A percentile compares a stretch with the other conserved stretches of the same genome.
Evolutionary conservation across 2,888 invertebrate genomes (phyloP).

Genomic region (Labia minor): DNA sequence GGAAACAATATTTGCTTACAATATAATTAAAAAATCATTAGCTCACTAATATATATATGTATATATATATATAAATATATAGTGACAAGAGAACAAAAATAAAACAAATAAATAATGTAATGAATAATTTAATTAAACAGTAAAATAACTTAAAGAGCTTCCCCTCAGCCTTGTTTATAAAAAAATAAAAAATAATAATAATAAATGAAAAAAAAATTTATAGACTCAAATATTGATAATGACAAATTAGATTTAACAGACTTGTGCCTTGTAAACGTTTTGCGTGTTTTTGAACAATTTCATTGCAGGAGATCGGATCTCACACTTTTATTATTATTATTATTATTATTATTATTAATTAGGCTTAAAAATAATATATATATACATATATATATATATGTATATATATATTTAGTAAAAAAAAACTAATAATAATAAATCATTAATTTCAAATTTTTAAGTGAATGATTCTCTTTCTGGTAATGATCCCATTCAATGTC

Average conservation of each 20-base stretch:
- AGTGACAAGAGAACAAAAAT: not conserved
- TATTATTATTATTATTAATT: not conserved
- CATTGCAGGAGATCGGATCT: conserved; percentile 7
- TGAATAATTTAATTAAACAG: not conserved
- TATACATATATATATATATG: not conserved
- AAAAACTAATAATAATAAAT: too few species aligned
- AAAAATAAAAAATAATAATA: not conserved
- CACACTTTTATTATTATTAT: not conserved
- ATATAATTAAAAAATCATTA: too few species aligned
- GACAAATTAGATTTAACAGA: not conserved
- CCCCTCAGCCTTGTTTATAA: conserved; percentile 8
- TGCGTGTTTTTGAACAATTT: conserved; percentile 19
- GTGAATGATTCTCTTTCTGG: too few species aligned
- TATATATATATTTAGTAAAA: too few species aligned
- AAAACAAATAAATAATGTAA: not conserved
- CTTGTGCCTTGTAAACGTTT: conserved; percentile 26
- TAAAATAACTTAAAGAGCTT: conserved; percentile 8
- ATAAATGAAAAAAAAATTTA: not conserved
- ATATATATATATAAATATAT: not conserved
- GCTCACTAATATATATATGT: too few species aligned
- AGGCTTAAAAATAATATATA: not conserved
- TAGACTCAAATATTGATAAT: not conserved
- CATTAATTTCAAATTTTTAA: too few species aligned
- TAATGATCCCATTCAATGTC: too few species aligned
- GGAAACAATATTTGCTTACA: too few species aligned